Evolutionary conservation across 2,888 invertebrate genomes (phyloP), one percentile per base, ranked within the genome.

Genomic region (Thumatha senex): DNA sequence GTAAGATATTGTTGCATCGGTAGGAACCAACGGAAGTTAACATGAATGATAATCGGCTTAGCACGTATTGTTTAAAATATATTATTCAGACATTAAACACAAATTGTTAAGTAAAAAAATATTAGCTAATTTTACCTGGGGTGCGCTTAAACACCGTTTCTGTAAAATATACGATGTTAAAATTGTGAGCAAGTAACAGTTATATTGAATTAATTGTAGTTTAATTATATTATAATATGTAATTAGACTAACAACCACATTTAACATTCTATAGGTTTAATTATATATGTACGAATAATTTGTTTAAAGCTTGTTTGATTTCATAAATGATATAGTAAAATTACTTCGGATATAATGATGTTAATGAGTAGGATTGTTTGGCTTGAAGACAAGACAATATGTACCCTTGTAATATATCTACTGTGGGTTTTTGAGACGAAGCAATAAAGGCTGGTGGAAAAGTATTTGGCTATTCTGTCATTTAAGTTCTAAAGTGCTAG

Each of bases 41-140:
- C 51, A 52, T 11, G 44, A 47, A 52, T 44, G 47, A 47, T 52
- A 52, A 52, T 52, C 51, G 40, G 47, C 51, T 48, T 52, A 48
- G 47, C 47, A 48, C 47, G 44, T 52, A 44, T 52, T 52, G 51
- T 52, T 52, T 52, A 47, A 44, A 47, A 47, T 44, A 43, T 51
- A 52, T 52, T 52, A 52, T 44, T 44, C 51, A 52, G 42, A 44
- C 51, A 52, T 48, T 52, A 44, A 47, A 52, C 51, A 52, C 47
- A 35, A 44, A 52, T 48, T 40, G 40, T 41, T 44, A 40, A 44
- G 13, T 47, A 11, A 31, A 43, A 42, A 47, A 44, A 33, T 9
- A 13, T 40, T 44, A 9, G 14, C 33, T 35, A 41, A 29, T 35
- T 50, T 46, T 51, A 13, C 38, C 39, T 39, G 5, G 24, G 15